Evolutionary conservation across 2,888 invertebrate genomes (phyloP).

Genomic region (Lumbricus terrestris): DNA sequence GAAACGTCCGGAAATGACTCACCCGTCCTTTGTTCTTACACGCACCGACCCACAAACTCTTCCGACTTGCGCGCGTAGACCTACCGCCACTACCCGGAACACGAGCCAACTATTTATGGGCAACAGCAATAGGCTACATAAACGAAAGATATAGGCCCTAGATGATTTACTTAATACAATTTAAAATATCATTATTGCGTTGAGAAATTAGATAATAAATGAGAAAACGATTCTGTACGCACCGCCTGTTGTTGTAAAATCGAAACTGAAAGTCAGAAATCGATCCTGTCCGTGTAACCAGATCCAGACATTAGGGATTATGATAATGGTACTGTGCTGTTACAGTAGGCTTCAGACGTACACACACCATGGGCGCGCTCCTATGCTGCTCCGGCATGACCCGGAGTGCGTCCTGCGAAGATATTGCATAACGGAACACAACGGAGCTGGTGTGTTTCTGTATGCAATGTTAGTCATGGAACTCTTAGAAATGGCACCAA

Average conservation of each 20-base stretch:
- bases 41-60: background rate
- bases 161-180: too few relatives aligned
- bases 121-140: too few relatives aligned
- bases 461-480: too few relatives aligned
- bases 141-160: too few relatives aligned
- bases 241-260: background rate
- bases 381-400: background rate
- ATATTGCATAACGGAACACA: too few relatives aligned
- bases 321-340: background rate
- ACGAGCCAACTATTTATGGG: too few relatives aligned
- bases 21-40: background rate
- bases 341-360: background rate
- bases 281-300: background rate
- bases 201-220: too few relatives aligned
- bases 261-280: background rate
- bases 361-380: background rate
- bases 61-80: background rate
- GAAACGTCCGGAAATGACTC: background rate
- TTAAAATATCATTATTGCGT: too few relatives aligned
- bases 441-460: too few relatives aligned
- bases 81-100: too few relatives aligned
- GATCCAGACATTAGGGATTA: background rate
- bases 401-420: background rate
- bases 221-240: background rate
- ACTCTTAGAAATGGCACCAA: too few relatives aligned